Percentiles rank a stretch among this genome's conserved stretches.
Conservation (phyloP, 92 coral and sea anemone genomes). For the Pocillopora grandis region DNA sequence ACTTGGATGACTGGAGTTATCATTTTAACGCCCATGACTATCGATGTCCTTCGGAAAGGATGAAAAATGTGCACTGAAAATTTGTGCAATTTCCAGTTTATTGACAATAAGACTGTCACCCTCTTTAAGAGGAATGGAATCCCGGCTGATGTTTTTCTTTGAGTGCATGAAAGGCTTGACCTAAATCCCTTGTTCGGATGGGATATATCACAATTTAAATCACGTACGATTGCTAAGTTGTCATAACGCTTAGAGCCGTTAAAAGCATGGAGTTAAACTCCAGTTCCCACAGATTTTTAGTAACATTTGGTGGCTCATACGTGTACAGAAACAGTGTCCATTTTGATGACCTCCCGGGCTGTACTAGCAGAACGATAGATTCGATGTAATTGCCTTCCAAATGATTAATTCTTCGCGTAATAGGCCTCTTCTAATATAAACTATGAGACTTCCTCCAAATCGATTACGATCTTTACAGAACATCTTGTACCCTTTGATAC, state of each 20-base stretch:
- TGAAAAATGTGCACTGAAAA: background rate
- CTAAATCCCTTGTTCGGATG: constrained; percentile 3
- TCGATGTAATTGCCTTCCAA: constrained; percentile 16
- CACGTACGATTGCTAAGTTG: constrained; percentile 5
- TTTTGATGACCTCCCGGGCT: background rate
- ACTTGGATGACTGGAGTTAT: constrained; percentile 11
- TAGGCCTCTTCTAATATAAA: constrained; percentile 32
- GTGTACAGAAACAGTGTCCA: constrained; percentile 6
- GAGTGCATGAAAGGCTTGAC: no score
- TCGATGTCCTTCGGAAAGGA: constrained; percentile 8
- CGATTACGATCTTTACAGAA: constrained; percentile 36
- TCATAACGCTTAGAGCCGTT: constrained; percentile 1
- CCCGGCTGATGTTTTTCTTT: no score
- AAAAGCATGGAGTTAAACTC: constrained; percentile 11
- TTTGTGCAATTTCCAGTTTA: constrained; percentile 4
- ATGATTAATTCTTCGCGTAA: constrained; percentile 22
- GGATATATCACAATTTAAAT: constrained; percentile 11
- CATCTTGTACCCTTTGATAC: constrained; percentile 35
- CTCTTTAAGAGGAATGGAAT: background rate
- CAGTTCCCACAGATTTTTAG: constrained; percentile 11
- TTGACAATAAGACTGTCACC: constrained; percentile 22
- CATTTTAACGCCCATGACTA: constrained; percentile 4
- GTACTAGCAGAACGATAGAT: constrained; percentile 10
- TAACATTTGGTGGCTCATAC: constrained; percentile 18
- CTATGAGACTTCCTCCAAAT: constrained; percentile 28